Evolutionary conservation across 1,140 invertebrate genomes (phyloP).

Genomic region (Heliconius nattereri): DNA sequence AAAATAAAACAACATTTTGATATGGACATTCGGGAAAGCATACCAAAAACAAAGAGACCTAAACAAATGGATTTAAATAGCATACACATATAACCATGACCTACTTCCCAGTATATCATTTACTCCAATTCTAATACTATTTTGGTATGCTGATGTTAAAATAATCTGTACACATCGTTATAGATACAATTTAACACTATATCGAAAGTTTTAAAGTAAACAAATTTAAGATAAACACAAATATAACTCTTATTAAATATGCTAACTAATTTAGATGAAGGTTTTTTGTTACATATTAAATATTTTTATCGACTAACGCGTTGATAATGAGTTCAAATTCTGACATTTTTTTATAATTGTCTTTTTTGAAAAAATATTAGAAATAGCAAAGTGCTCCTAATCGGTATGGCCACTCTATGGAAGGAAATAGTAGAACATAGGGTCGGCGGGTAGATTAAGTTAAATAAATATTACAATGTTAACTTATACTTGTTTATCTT

Average conservation of each 20-base stretch:
- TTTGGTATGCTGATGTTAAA: neutral
- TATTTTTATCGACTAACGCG: no score
- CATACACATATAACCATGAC: neutral
- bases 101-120: neutral
- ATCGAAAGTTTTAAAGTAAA: neutral
- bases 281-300: no score
- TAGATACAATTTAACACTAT: neutral
- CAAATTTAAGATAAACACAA: neutral
- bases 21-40: neutral
- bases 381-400: no score
- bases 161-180: neutral
- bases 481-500: no score
- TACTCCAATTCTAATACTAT: neutral
- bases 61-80: slow-evolving; percentile 17
- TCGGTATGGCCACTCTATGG: no score
- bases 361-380: no score
- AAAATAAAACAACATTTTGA: neutral
- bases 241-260: neutral
- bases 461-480: no score
- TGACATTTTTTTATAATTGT: no score
- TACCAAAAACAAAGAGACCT: slow-evolving; percentile 8
- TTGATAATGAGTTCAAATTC: no score
- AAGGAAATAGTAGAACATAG: no score
- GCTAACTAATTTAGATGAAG: no score
- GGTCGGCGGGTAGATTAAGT: no score